Percentiles rank a stretch among this genome's conserved stretches.
Conservation (phyloP, 2,888 invertebrate species). For the Bursaphelenchus okinawaensis region DNA sequence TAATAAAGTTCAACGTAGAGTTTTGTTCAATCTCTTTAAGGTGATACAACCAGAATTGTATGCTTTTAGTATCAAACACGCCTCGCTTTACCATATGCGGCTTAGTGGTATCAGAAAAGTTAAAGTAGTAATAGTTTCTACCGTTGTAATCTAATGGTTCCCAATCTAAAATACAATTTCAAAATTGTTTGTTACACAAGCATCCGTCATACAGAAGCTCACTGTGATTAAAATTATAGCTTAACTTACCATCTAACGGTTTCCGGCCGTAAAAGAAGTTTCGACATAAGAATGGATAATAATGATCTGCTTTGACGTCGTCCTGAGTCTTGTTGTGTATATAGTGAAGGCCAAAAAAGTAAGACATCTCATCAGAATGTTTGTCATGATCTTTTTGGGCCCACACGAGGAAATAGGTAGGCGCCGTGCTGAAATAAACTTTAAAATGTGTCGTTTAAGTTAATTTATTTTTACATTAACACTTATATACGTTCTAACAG, state of each 20-base stretch:
- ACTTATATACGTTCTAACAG: too few relatives aligned
- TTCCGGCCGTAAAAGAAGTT: background rate
- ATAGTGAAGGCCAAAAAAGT: background rate
- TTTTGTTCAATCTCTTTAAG: background rate
- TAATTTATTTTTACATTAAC: too few relatives aligned
- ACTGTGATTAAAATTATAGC: too few relatives aligned
- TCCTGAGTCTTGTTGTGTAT: background rate
- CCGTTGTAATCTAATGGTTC: background rate
- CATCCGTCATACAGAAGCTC: too few relatives aligned
- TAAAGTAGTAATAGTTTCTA: background rate
- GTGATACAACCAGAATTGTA: constrained; percentile 2
- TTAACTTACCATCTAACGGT: background rate
- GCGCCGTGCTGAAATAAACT: background rate
- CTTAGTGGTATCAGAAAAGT: background rate
- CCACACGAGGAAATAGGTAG: background rate
- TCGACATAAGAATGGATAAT: background rate
- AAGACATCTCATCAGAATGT: background rate
- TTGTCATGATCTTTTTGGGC: background rate
- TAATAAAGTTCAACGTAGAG: background rate
- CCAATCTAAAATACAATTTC: background rate
- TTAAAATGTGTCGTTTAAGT: background rate
- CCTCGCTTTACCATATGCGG: background rate
- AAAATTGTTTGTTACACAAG: too few relatives aligned
- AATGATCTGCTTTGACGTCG: background rate
- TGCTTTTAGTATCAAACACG: background rate